These are phyloP conservation scores for Eulemur albifrons DNA, from an alignment of 2,797 vertebrate species.

Conservation along the genomic window DNA sequence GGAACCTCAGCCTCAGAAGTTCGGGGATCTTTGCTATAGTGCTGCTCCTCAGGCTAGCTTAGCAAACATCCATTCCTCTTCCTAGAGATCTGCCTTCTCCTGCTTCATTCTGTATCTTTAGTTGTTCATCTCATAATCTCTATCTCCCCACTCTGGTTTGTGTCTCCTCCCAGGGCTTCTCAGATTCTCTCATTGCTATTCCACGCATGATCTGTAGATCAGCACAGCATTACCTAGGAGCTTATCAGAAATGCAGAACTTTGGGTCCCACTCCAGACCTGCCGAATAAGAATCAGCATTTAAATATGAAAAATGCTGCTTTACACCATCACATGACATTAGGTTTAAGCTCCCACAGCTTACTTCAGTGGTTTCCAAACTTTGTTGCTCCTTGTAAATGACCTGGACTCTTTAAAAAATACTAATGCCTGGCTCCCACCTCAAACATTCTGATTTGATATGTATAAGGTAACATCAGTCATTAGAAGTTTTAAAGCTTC, in stretches of 20 bases:
- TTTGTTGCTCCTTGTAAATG: neutral
- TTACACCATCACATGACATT: neutral
- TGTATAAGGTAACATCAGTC: neutral
- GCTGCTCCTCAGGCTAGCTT: neutral
- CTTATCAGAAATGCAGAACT: neutral
- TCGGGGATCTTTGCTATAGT: neutral
- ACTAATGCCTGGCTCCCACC: neutral
- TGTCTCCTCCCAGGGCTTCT: neutral
- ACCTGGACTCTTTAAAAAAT: neutral
- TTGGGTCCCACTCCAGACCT: neutral
- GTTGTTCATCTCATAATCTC: neutral
- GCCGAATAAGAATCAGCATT: neutral
- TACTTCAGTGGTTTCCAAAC: neutral
- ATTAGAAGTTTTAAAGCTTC: neutral
- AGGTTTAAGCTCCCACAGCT: neutral
- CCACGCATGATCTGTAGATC: neutral
- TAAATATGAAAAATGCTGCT: neutral
- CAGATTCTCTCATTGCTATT: neutral
- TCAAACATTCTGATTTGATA: neutral
- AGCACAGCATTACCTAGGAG: neutral
- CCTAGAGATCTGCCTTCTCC: neutral
- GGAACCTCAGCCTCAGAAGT: neutral
- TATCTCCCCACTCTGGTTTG: neutral
- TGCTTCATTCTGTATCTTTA: neutral
- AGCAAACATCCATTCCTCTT: neutral